Base-by-base conservation (phyloP, 1,140 invertebrate species). In the Psix sp. region DNA sequence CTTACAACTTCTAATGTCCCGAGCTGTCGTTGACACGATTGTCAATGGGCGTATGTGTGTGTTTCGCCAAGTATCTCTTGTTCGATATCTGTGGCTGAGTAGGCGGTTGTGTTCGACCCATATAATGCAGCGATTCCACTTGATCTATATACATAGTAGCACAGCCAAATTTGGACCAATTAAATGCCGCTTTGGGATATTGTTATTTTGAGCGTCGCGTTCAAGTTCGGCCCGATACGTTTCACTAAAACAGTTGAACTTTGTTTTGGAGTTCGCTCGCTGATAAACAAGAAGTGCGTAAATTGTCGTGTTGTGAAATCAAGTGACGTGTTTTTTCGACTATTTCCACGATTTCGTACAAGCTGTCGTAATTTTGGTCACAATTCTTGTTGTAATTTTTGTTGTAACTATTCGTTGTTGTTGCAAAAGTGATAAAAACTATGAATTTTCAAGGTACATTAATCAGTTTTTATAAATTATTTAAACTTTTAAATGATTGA, bases 71-170 rank as follows among this genome's bases (percentile, higher is more conserved):
- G 49, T 57, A 56, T 63, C 38, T 51, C 20, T 57, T 20, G n/a
- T 56, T 29, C 26, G 17, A 20, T 48, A 31, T 42, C 15, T 40
- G 10, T 24, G 18, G 18, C 24, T 35, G 45, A 51, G 67, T 72
- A 33, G 67, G 67, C 51, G 56, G 10, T 3, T 24, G 54, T 39
- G 48, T 31, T 70, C 66, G 67, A 63, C 57, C 67, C 18, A 72
- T 63, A 72, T 72, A 63, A 63, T 48, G 43, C 36, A 36, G 20
- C 7, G 38, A 20, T 1, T 21, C 14, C 1, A 14, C 15, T 26
- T 56, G 5, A 2, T 29, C 18, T 6, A 4, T 42, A 6, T 52
- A 39, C 17, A 21, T 10, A 20, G 40, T 21, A 29, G 10, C 14
- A n/a, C 18, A n/a, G n/a, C n/a, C 18, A 20, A 20, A 18, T 36